Percentiles rank a stretch among this genome's conserved stretches.
These are phyloP conservation scores for Menidia beryllina DNA, from an alignment of 2,113 vertebrate species.

Conservation along the genomic window DNA sequence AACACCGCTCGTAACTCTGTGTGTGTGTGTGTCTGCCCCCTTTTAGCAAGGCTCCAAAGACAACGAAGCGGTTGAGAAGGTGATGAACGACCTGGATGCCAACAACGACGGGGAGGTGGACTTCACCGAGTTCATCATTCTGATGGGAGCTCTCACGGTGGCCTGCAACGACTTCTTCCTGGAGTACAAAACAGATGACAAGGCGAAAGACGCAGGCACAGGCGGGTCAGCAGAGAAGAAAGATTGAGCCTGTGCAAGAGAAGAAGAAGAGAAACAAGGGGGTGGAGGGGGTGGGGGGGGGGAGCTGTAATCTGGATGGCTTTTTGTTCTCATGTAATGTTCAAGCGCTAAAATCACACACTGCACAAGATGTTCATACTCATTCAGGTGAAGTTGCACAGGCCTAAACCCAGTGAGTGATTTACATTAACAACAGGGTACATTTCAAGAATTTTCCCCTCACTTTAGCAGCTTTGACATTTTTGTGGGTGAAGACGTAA, in stretches of 20 bases:
- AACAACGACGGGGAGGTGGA: constrained; percentile 87
- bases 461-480: constrained; percentile 11
- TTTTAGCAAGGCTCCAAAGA: constrained; percentile 78
- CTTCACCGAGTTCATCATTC: constrained; percentile 87
- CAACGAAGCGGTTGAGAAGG: constrained; percentile 84
- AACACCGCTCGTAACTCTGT: constrained; percentile 30
- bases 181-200: constrained; percentile 79
- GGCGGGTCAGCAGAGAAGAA: constrained; percentile 65
- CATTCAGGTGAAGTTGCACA: constrained; percentile 27
- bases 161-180: constrained; percentile 88
- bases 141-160: constrained; percentile 85
- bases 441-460: constrained; percentile 29
- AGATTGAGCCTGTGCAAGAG: constrained; percentile 57
- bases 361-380: constrained; percentile 44
- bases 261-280: background rate
- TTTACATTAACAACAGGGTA: constrained; percentile 23
- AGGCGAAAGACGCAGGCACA: constrained; percentile 38
- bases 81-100: constrained; percentile 85
- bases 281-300: constrained; percentile 5
- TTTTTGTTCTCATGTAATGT: constrained; percentile 50
- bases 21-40: background rate
- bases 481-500: constrained; percentile 11
- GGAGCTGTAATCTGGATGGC: constrained; percentile 43
- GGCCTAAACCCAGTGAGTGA: constrained; percentile 15
- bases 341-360: constrained; percentile 46